Conservation (phyloP, 2,888 invertebrate genomes). For the Coleophora flavipennella region DNA sequence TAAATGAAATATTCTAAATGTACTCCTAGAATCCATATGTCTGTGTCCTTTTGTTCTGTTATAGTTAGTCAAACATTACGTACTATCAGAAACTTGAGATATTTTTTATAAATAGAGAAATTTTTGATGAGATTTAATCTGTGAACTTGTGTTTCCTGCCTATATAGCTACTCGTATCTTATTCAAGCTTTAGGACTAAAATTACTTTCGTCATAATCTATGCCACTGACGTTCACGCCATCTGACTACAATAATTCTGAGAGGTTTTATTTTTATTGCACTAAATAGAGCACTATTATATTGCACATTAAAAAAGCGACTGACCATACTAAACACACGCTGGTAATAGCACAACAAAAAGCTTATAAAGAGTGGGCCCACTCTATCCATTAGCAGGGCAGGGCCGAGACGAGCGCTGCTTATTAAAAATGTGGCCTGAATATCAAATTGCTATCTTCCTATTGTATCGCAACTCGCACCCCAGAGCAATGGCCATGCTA, state of each 20-base stretch:
- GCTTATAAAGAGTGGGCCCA: constrained; percentile 56
- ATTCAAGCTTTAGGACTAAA: neutral
- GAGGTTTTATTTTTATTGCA: no score
- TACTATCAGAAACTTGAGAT: no score
- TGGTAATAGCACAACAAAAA: constrained; percentile 53
- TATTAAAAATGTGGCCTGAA: constrained; percentile 74
- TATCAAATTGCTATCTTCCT: constrained; percentile 71
- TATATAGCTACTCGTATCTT: no score
- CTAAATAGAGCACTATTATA: neutral
- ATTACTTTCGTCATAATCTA: no score
- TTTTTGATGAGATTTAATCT: no score
- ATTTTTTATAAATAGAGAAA: no score
- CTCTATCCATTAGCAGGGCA: constrained; percentile 38
- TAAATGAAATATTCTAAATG: no score
- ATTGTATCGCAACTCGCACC: constrained; percentile 35
- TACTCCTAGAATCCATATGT: no score
- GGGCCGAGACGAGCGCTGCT: constrained; percentile 35
- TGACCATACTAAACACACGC: constrained; percentile 19
- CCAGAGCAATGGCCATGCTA: constrained; percentile 40
- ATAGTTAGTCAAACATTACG: no score
- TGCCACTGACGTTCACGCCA: constrained; percentile 17
- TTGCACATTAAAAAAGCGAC: constrained; percentile 32
- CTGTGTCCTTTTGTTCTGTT: no score
- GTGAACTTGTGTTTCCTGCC: no score
- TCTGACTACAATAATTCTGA: neutral